These are phyloP conservation scores for Scelioninae gen. 1 DNA, from an alignment of 2,888 invertebrate species.

Conservation along the genomic window DNA sequence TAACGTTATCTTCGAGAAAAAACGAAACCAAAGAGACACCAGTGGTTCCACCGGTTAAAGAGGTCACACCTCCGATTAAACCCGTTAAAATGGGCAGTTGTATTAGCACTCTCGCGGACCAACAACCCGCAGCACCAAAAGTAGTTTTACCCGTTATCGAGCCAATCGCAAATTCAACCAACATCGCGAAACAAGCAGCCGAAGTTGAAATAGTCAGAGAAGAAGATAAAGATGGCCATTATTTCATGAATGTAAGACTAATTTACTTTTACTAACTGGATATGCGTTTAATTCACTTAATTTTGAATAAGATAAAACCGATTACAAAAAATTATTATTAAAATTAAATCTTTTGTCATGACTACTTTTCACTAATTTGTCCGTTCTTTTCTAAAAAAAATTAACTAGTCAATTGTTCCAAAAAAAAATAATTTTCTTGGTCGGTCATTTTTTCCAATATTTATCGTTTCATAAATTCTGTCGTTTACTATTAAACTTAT, in stretches of 20 bases:
- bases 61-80: constrained; percentile 61
- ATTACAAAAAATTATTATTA: no score
- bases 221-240: constrained; percentile 89
- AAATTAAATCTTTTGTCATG: no score
- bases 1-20: constrained; percentile 74
- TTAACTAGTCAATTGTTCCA: no score
- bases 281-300: no score
- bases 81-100: constrained; percentile 76
- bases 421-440: no score
- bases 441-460: no score
- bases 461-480: no score
- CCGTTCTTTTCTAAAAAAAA: no score
- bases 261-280: no score
- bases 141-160: constrained; percentile 83
- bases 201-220: constrained; percentile 77
- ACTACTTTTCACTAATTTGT: no score
- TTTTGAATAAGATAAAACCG: no score
- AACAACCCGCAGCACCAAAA: constrained; percentile 84
- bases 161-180: constrained; percentile 77
- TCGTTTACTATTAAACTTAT: no score
- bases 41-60: constrained; percentile 45
- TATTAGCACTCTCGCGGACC: constrained; percentile 82
- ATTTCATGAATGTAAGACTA: constrained; percentile 87
- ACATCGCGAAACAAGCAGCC: constrained; percentile 75
- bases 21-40: constrained; percentile 73